A percentile compares a stretch with the other conserved stretches of the same genome.
Conservation (phyloP, 2,888 invertebrate genomes). For the Torymus tubicola region DNA sequence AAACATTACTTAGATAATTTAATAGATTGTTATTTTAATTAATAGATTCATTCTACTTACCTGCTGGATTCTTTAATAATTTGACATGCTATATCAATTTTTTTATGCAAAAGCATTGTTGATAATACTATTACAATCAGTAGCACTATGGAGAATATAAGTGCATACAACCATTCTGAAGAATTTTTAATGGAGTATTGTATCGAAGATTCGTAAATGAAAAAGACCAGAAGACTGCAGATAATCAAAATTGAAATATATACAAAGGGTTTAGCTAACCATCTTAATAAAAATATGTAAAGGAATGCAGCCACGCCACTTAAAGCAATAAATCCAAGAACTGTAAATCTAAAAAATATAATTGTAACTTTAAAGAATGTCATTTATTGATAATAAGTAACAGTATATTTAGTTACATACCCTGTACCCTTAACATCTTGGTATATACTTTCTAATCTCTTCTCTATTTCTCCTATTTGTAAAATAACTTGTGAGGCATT, state of each 20-base stretch:
- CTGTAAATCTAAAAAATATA: constrained; percentile 80
- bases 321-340: constrained; percentile 81
- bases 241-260: constrained; percentile 90
- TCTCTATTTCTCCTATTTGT: constrained; percentile 77
- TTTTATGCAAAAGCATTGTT: constrained; percentile 87
- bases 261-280: constrained; percentile 91
- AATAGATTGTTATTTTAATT: too few relatives aligned
- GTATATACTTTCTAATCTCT: constrained; percentile 64
- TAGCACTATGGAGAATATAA: constrained; percentile 82
- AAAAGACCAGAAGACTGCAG: constrained; percentile 82
- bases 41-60: constrained; percentile 75
- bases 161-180: constrained; percentile 78
- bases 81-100: constrained; percentile 92
- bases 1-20: neutral
- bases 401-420: constrained; percentile 43
- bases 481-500: constrained; percentile 76
- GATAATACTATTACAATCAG: constrained; percentile 84
- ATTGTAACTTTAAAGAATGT: constrained; percentile 44
- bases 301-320: constrained; percentile 86
- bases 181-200: constrained; percentile 55
- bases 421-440: constrained; percentile 51
- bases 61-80: constrained; percentile 95
- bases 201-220: constrained; percentile 75
- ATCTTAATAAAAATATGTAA: constrained; percentile 92
- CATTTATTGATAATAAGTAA: constrained; percentile 19